These are phyloP conservation scores for Callyntrura guangdongensis DNA, from an alignment of 2,888 invertebrate genomes.

Conservation along the genomic window DNA sequence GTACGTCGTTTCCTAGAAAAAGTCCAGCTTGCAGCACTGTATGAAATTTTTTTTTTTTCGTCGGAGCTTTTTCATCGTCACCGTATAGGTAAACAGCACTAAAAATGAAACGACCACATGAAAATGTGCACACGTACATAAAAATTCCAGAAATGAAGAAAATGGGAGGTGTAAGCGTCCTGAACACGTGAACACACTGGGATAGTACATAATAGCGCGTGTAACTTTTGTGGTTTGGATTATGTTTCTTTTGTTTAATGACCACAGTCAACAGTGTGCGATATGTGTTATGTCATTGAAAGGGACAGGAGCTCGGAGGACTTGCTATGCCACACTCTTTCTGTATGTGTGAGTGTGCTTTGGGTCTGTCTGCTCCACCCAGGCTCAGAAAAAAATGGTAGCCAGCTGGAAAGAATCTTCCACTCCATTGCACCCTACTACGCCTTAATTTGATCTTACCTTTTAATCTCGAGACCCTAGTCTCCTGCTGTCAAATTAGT, in stretches of 20 bases:
- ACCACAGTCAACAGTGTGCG: constrained; percentile 31
- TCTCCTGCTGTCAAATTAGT: too few relatives aligned
- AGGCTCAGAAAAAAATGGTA: constrained; percentile 3
- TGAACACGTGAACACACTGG: too few relatives aligned
- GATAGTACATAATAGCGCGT: too few relatives aligned
- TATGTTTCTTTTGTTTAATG: constrained; percentile 59
- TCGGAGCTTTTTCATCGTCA: background rate
- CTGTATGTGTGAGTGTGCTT: background rate
- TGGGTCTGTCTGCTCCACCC: constrained; percentile 60
- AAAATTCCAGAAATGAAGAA: too few relatives aligned
- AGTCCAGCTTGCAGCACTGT: constrained; percentile 2
- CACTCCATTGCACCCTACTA: constrained; percentile 1
- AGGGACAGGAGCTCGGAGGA: constrained; percentile 58
- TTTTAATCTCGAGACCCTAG: too few relatives aligned
- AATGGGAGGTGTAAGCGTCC: too few relatives aligned
- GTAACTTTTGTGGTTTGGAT: constrained; percentile 37
- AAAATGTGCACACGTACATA: background rate
- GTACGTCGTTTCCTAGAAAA: background rate
- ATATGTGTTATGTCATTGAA: constrained; percentile 63
- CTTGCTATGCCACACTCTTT: constrained; percentile 15
- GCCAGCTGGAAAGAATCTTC: background rate
- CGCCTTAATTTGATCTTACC: constrained; percentile 47
- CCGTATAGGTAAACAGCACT: background rate
- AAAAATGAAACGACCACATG: background rate
- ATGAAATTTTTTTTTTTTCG: background rate